phyloP scores from a whole-genome alignment of 2,797 vertebrate genomes.

The Acanthurus leucopareius region DNA sequence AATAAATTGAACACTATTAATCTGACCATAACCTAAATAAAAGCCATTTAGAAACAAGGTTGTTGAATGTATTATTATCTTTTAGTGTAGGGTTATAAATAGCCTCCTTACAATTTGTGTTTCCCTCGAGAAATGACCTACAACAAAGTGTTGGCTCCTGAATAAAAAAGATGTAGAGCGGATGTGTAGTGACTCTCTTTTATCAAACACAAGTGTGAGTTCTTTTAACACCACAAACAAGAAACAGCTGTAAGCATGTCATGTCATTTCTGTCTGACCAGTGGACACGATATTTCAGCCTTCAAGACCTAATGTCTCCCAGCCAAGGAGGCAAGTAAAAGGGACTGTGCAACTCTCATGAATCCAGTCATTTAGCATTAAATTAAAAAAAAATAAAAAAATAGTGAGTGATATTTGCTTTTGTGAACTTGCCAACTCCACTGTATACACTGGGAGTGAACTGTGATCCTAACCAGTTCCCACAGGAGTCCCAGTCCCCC shows the following conservation, averaged over 20 bases:
- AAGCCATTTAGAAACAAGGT: conserved; percentile 28
- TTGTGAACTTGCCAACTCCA: conserved; percentile 76
- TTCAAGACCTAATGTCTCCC: conserved; percentile 14
- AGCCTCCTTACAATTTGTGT: conserved; percentile 16
- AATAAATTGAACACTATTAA: conserved; percentile 23
- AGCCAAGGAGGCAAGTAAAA: conserved; percentile 28
- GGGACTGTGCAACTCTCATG: conserved; percentile 50
- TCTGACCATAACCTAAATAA: conserved; percentile 29
- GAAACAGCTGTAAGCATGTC: neutral
- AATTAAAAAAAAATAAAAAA: conserved; percentile 56
- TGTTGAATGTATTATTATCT: conserved; percentile 24
- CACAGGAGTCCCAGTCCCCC: conserved; percentile 76
- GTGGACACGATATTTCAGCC: conserved; percentile 2
- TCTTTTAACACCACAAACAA: neutral
- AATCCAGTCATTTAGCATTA: conserved; percentile 67
- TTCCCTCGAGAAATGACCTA: conserved; percentile 39
- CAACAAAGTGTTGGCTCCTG: conserved; percentile 33
- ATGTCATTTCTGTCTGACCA: conserved; percentile 1
- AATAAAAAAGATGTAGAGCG: conserved; percentile 7
- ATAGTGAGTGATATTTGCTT: conserved; percentile 76
- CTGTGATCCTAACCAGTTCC: conserved; percentile 83
- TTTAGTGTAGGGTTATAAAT: conserved; percentile 40
- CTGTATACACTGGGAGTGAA: conserved; percentile 77
- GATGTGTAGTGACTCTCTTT: conserved; percentile 7
- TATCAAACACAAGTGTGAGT: neutral